Base-by-base conservation (phyloP, 1,140 invertebrate species). In the Drosophila nebulosa region DNA sequence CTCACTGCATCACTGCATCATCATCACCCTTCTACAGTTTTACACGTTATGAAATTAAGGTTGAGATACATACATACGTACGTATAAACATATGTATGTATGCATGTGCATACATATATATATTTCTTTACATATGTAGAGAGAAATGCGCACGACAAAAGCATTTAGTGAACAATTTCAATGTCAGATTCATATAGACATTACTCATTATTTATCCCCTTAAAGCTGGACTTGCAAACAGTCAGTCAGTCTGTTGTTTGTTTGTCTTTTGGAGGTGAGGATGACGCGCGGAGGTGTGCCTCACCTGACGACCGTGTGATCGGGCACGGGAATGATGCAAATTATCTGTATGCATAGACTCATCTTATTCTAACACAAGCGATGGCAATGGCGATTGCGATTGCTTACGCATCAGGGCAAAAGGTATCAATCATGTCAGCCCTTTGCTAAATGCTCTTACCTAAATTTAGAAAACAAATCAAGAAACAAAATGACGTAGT, bases 1-100 rank as follows among this genome's bases (percentile, higher is more conserved):
- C 3, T 10, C 10, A n/a, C 10, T 32, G 1, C 26, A 0, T 6
- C 4, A 27, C 62, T 56, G 60, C 22, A 35, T 66, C 66, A 61
- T 53, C 22, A 35, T 66, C 66, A 61, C 58, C 51, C 51, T 74
- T 63, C 52, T 62, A 9, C 2, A 74, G 39, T 73, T 85, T 69
- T 69, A 56, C 77, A 74, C 74, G 66, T 86, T 85, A 85, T 69
- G 66, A 78, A 78, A 78, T 80, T 69, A 71, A 69, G 72, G 69
- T 70, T 46, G 39, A 74, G 62, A 69, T 64, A 75, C 55, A 73
- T 58, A 64, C 22, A 21, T 60, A 10, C 30, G 4, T 39, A 58
- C 4, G 4, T 18, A 35, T 56, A 27, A 6, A 57, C 4, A 16
- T 14, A 6, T 10, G n/a, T n/a, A n/a, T n/a, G n/a, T n/a, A n/a